Conservation (phyloP, 92 coral and sea anemone species). For the Zoanthus gigantus region DNA sequence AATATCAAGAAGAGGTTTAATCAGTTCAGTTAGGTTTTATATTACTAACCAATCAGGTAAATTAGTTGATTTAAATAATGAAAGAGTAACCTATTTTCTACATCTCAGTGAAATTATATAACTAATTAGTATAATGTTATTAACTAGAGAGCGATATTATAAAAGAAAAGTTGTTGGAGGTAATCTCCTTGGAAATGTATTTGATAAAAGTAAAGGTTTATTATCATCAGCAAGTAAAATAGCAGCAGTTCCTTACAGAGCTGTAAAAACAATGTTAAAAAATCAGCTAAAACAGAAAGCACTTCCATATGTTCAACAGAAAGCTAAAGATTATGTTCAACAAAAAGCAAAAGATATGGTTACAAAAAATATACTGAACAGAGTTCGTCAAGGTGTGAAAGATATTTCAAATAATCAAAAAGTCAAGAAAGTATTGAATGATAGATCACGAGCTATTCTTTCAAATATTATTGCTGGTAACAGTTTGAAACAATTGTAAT, state of each 20-base stretch:
- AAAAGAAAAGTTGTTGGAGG: background rate
- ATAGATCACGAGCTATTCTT: background rate
- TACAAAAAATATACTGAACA: slow-evolving; percentile 22
- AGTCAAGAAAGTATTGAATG: background rate
- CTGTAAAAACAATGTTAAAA: background rate
- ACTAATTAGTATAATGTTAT: slow-evolving; percentile 12
- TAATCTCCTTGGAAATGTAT: slow-evolving; percentile 16
- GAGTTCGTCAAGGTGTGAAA: background rate
- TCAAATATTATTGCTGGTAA: slow-evolving; percentile 22
- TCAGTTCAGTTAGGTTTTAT: no score
- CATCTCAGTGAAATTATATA: slow-evolving; percentile 24
- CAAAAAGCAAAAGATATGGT: slow-evolving; percentile 1
- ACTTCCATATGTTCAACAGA: slow-evolving; percentile 15
- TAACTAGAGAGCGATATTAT: slow-evolving; percentile 36
- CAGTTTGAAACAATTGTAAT: slow-evolving; percentile 35
- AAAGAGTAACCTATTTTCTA: no score
- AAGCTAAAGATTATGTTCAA: background rate
- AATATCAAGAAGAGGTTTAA: no score
- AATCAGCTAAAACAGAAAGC: background rate
- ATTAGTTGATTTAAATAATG: no score
- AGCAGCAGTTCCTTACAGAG: background rate
- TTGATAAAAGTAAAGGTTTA: background rate
- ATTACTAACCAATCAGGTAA: no score
- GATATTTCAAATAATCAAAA: no score
- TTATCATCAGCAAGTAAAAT: slow-evolving; percentile 20